Conservation (phyloP, 2,888 invertebrate genomes). For the Phengaris alcon region DNA sequence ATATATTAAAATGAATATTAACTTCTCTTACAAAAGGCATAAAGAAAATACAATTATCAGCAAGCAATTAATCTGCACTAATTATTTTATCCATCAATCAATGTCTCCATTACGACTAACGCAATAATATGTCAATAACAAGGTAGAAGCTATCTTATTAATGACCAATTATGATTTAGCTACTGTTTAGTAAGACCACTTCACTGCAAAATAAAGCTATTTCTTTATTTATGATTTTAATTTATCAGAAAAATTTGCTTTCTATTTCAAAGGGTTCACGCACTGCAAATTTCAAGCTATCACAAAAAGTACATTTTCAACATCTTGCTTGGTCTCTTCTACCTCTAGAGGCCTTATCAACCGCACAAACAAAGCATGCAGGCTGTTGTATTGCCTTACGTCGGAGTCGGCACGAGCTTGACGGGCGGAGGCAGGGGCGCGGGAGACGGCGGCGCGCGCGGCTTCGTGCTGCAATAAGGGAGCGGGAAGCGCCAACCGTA, state of each 20-base stretch:
- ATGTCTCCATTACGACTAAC: neutral
- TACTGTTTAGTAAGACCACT: neutral
- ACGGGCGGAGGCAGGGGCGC: conserved; percentile 88
- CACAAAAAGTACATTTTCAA: conserved; percentile 30
- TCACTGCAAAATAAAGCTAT: neutral
- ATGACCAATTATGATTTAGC: neutral
- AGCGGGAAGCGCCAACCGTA: conserved; percentile 98
- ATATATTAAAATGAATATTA: too few relatives aligned
- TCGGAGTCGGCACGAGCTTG: conserved; percentile 86
- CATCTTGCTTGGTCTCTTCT: conserved; percentile 31
- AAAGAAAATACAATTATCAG: neutral
- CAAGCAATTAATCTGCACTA: neutral
- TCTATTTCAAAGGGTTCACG: too few relatives aligned
- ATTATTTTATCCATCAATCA: neutral
- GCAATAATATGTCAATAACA: conserved; percentile 3
- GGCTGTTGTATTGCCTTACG: conserved; percentile 76
- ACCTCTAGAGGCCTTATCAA: conserved; percentile 56
- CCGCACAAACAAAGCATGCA: conserved; percentile 76
- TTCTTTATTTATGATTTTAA: too few relatives aligned
- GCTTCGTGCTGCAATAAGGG: conserved; percentile 96
- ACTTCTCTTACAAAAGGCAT: neutral
- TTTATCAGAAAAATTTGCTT: too few relatives aligned
- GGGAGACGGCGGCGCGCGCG: conserved; percentile 88
- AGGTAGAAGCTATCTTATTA: neutral
- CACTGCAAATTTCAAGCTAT: neutral